A percentile compares a stretch with the other conserved stretches of the same genome.
Evolutionary conservation across 2,113 vertebrate genomes (phyloP).

Genomic region (Aptenodytes patagonicus): DNA sequence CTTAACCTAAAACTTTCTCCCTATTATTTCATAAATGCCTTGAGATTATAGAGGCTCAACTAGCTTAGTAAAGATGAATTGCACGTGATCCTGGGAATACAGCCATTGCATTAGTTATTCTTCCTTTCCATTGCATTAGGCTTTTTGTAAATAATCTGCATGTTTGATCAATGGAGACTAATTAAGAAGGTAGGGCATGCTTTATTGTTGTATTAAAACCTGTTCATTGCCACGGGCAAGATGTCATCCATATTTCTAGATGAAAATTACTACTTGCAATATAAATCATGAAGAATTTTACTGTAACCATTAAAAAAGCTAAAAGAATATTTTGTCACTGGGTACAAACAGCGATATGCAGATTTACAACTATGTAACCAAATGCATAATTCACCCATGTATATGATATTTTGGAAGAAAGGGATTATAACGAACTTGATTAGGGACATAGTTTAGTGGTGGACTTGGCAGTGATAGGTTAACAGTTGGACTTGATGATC

Average conservation of each 20-base stretch:
- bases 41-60: slow-evolving; percentile 28
- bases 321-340: not conserved
- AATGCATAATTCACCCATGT: not conserved
- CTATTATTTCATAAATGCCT: slow-evolving; percentile 33
- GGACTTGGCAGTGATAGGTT: too few species aligned
- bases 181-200: not conserved
- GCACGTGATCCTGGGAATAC: not conserved
- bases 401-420: not conserved
- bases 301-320: not conserved
- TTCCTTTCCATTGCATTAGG: not conserved
- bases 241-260: not conserved
- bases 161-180: slow-evolving; percentile 37
- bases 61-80: slow-evolving; percentile 23
- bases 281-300: not conserved
- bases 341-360: not conserved
- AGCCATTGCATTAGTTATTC: slow-evolving; percentile 27
- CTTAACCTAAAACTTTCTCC: slow-evolving; percentile 4
- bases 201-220: slow-evolving; percentile 22
- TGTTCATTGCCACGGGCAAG: not conserved
- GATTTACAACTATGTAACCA: not conserved
- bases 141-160: slow-evolving; percentile 43
- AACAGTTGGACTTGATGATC: too few species aligned
- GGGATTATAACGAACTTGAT: not conserved
- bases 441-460: too few species aligned
- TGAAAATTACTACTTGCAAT: not conserved